These are phyloP conservation scores for Hexactinellida sp. DNA, from an alignment of 37 sponge, comb jelly and placozoan genomes.

Conservation along the genomic window DNA sequence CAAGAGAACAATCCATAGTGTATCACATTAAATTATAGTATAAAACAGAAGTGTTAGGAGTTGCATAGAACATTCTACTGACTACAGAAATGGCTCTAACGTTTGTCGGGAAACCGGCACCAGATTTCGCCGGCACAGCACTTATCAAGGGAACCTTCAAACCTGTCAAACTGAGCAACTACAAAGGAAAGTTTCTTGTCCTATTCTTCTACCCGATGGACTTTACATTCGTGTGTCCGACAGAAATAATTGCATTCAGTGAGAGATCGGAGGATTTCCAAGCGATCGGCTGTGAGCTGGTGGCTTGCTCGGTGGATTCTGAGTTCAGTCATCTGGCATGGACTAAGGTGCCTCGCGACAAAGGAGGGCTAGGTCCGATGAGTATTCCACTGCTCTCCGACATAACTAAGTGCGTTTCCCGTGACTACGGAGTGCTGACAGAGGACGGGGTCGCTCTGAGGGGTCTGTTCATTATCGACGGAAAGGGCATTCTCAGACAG, in stretches of 20 bases:
- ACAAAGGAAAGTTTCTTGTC: slow-evolving; percentile 85
- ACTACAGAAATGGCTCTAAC: background rate
- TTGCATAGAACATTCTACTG: too few species aligned
- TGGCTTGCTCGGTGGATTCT: slow-evolving; percentile 91
- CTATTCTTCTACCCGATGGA: slow-evolving; percentile 95
- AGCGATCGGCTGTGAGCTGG: slow-evolving; percentile 68
- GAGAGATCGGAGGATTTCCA: slow-evolving; percentile 64
- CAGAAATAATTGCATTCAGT: slow-evolving; percentile 93
- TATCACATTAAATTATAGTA: too few species aligned
- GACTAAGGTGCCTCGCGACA: slow-evolving; percentile 67
- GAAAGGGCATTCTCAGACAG: slow-evolving; percentile 83
- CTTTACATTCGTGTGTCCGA: slow-evolving; percentile 97
- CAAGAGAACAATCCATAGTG: too few species aligned
- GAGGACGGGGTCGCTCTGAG: slow-evolving; percentile 77
- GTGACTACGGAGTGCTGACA: slow-evolving; percentile 85
- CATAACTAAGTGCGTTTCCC: slow-evolving; percentile 78
- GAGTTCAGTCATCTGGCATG: slow-evolving; percentile 94
- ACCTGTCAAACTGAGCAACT: slow-evolving; percentile 63
- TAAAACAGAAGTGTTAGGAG: too few species aligned
- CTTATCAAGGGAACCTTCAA: slow-evolving; percentile 73
- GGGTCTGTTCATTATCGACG: slow-evolving; percentile 93
- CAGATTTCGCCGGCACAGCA: slow-evolving; percentile 82
- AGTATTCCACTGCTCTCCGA: slow-evolving; percentile 88
- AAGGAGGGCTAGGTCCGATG: slow-evolving; percentile 76
- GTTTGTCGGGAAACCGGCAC: slow-evolving; percentile 80